phyloP scores from a whole-genome alignment of 2,113 vertebrate genomes.

The Anser brachyrhynchus region DNA sequence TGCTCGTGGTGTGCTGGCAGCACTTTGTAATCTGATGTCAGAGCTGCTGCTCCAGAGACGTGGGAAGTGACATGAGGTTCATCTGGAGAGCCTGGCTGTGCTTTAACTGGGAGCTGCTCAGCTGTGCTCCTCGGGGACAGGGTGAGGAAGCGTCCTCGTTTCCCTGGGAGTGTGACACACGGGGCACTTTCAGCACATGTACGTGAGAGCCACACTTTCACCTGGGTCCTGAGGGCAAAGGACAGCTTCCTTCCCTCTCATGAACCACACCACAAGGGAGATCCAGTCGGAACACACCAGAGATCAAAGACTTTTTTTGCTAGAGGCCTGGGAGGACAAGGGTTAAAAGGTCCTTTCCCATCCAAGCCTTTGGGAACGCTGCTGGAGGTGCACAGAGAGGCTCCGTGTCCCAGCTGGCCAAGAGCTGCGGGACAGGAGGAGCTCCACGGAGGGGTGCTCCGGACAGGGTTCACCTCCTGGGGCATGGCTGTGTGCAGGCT shows the following conservation, averaged over 20 bases:
- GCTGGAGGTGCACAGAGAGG: not conserved
- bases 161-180: constrained; percentile 1
- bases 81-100: constrained; percentile 60
- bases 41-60: constrained; percentile 15
- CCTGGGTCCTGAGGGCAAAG: not conserved
- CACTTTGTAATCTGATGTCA: not conserved
- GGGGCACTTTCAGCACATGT: not conserved
- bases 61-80: constrained; percentile 36
- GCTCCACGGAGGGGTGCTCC: not conserved
- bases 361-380: constrained; percentile 14
- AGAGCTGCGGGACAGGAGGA: not conserved
- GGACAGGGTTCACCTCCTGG: not conserved
- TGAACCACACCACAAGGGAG: not conserved
- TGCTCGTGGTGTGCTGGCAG: not conserved
- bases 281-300: not conserved
- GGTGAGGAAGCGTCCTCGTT: constrained; percentile 46
- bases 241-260: not conserved
- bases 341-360: constrained; percentile 38
- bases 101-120: not conserved
- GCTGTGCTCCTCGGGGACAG: constrained; percentile 51
- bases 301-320: not conserved
- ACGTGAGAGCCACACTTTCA: constrained; percentile 4
- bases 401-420: not conserved
- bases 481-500: not conserved
- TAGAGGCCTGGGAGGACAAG: not conserved